These are phyloP conservation scores for Xestia c-nigrum DNA, from an alignment of 2,888 invertebrate species.

Conservation along the genomic window DNA sequence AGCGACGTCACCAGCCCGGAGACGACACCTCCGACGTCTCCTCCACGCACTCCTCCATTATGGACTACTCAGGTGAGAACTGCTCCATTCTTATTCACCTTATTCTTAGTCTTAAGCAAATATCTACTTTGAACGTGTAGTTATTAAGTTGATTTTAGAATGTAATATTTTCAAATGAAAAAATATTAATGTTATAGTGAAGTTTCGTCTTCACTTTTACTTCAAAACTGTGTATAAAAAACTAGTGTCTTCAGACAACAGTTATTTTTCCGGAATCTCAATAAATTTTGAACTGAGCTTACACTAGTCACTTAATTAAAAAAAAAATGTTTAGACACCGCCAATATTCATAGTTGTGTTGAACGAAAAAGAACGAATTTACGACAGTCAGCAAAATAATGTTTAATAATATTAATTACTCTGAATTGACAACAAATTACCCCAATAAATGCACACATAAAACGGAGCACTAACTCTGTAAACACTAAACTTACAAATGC, in stretches of 20 bases:
- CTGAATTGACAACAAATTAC: constrained; percentile 7
- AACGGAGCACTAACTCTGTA: constrained; percentile 27
- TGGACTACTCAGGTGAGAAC: constrained; percentile 95
- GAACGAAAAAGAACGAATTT: not conserved
- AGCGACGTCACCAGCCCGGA: constrained; percentile 92
- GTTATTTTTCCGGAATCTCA: not conserved
- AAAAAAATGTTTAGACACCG: not conserved
- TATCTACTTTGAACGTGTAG: not conserved
- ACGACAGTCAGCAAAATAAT: no score
- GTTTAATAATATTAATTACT: not conserved
- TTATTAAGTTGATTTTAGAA: not conserved
- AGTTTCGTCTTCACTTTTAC: not conserved
- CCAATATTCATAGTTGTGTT: not conserved
- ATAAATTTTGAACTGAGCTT: not conserved
- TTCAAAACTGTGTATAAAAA: not conserved
- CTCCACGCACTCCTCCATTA: constrained; percentile 95
- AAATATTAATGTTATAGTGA: not conserved
- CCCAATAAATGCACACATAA: constrained; percentile 41
- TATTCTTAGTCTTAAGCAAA: not conserved
- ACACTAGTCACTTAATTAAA: not conserved
- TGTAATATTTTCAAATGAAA: not conserved
- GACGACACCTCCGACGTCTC: constrained; percentile 97
- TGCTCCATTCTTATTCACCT: fast-evolving
- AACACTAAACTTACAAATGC: constrained; percentile 32
- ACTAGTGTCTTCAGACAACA: not conserved